A percentile compares a stretch with the other conserved stretches of the same genome.
These are phyloP conservation scores for Pogonognathellus flavescens DNA, from an alignment of 1,140 invertebrate species.

Conservation along the genomic window DNA sequence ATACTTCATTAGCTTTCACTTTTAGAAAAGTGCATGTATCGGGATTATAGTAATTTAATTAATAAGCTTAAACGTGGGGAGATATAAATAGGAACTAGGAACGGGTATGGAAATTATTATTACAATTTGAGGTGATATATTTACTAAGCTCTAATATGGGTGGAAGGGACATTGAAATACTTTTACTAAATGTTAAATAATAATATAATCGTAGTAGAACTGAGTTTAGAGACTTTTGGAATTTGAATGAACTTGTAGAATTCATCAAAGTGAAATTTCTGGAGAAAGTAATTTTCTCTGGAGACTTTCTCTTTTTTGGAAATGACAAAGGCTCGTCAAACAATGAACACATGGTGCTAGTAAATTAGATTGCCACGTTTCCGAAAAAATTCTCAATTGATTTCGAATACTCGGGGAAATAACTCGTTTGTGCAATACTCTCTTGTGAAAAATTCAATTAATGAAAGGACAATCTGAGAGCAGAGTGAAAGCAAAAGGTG, in stretches of 20 bases:
- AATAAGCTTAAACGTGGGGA: no score
- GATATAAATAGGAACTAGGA: no score
- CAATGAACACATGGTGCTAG: constrained; percentile 47
- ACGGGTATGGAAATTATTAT: no score
- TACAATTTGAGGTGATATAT: no score
- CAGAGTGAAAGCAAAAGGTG: neutral
- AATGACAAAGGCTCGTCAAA: constrained; percentile 16
- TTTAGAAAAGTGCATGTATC: no score
- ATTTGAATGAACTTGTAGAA: constrained; percentile 34
- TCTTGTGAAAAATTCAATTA: neutral
- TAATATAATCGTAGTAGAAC: no score
- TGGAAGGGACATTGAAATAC: no score
- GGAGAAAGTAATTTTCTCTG: constrained; percentile 6
- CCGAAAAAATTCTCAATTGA: neutral
- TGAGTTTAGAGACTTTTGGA: neutral
- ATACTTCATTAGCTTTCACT: neutral
- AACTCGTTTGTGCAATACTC: neutral
- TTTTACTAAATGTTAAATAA: no score
- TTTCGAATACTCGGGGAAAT: neutral
- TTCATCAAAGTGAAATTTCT: neutral
- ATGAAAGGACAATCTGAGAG: neutral
- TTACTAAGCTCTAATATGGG: no score
- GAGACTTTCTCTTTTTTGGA: neutral
- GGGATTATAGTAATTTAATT: no score
- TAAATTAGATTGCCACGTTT: constrained; percentile 30